A percentile compares a stretch with the other conserved stretches of the same genome.
Evolutionary conservation across 2,888 invertebrate genomes (phyloP).

Genomic region (Exephanes ischioxanthus): DNA sequence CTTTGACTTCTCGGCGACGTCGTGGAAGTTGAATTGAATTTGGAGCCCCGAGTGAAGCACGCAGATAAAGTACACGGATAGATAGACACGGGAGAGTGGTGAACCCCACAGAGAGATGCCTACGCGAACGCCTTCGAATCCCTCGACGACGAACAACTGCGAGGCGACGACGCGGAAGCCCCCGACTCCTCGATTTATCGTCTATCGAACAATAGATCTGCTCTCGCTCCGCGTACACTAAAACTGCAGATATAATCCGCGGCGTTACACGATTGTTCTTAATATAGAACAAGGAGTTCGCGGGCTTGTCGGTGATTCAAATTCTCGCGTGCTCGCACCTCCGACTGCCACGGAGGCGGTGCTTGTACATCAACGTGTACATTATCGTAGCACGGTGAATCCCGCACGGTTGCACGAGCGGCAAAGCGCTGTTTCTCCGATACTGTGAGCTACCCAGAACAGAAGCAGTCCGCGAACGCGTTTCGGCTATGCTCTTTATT

Average conservation of each 20-base stretch:
- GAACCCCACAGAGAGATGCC: conserved; percentile 43
- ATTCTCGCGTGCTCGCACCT: conserved; percentile 52
- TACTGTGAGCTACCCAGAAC: neutral
- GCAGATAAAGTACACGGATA: neutral
- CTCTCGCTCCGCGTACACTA: conserved; percentile 4
- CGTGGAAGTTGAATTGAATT: neutral
- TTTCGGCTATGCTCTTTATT: conserved; percentile 22
- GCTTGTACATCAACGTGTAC: conserved; percentile 31
- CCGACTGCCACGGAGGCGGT: conserved; percentile 1
- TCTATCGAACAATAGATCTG: conserved; percentile 67
- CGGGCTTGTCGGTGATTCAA: conserved; percentile 53
- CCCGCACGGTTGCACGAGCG: conserved; percentile 25
- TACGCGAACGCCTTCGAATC: conserved; percentile 64
- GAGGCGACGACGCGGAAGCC: conserved; percentile 64
- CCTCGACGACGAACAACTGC: conserved; percentile 44
- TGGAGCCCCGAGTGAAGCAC: neutral
- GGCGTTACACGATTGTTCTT: conserved; percentile 61
- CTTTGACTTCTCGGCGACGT: neutral
- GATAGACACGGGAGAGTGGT: neutral
- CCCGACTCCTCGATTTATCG: conserved; percentile 63
- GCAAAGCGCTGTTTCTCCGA: neutral
- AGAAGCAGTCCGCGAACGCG: conserved; percentile 25
- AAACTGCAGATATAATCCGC: conserved; percentile 54
- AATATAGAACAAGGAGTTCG: conserved; percentile 63
- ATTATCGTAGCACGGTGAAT: conserved; percentile 29